Evolutionary conservation across 2,888 invertebrate species (phyloP).

Genomic region (Ennomos erosarius): DNA sequence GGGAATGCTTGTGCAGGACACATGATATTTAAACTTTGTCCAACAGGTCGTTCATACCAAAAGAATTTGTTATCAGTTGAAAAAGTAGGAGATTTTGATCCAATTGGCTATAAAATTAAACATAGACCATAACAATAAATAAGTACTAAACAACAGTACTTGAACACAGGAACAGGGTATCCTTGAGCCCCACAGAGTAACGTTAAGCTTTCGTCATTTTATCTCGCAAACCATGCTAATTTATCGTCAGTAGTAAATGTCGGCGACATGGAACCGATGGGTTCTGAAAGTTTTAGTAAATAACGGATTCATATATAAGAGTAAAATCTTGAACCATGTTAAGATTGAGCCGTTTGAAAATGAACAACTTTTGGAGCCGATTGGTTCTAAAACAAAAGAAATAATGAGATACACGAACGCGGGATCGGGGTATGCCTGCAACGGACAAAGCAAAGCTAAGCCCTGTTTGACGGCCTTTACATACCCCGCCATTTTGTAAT

Average conservation of each 20-base stretch:
- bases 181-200: conserved; percentile 86
- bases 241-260: conserved; percentile 86
- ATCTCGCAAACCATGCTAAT: conserved; percentile 84
- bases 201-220: conserved; percentile 76
- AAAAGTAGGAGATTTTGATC: conserved; percentile 86
- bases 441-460: conserved; percentile 87
- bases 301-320: conserved; percentile 76
- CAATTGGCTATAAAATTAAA: conserved; percentile 84
- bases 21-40: conserved; percentile 84
- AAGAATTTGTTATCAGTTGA: conserved; percentile 86
- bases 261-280: conserved; percentile 88
- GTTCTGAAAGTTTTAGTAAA: conserved; percentile 60
- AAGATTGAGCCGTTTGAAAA: conserved; percentile 86
- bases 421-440: conserved; percentile 88
- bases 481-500: conserved; percentile 86
- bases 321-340: conserved; percentile 85
- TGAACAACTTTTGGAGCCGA: conserved; percentile 85
- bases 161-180: conserved; percentile 88
- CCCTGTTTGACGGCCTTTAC: conserved; percentile 72
- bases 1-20: conserved; percentile 89
- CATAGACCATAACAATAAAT: conserved; percentile 17
- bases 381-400: conserved; percentile 67
- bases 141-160: conserved; percentile 62
- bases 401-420: conserved; percentile 81
- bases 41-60: conserved; percentile 82